Conservation (phyloP, 2,113 vertebrate genomes). For the Isurus oxyrinchus region DNA sequence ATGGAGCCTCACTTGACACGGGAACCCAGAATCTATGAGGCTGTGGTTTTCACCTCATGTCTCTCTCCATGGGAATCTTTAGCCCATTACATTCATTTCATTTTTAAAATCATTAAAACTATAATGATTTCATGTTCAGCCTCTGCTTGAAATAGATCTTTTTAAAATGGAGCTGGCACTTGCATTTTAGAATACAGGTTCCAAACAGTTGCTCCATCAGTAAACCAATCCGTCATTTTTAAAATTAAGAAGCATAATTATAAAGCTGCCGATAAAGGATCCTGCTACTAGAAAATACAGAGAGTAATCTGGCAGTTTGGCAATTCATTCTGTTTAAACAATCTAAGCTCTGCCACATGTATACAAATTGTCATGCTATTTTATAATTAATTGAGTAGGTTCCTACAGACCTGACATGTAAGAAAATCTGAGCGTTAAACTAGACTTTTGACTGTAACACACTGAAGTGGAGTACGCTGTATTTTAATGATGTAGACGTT, state of each 20-base stretch:
- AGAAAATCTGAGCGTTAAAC: neutral
- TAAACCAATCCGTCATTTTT: neutral
- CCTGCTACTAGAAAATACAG: neutral
- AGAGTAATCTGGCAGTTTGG: neutral
- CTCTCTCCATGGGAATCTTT: neutral
- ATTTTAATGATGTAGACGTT: neutral
- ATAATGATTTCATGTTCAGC: neutral
- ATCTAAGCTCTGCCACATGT: neutral
- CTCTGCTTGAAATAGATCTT: neutral
- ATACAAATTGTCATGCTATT: constrained; percentile 11
- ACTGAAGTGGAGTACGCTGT: neutral
- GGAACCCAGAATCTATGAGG: neutral
- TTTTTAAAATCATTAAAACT: neutral
- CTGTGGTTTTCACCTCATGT: neutral
- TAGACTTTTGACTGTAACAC: neutral
- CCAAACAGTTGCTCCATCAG: neutral
- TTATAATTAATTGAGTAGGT: neutral
- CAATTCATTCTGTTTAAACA: neutral
- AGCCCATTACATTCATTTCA: neutral
- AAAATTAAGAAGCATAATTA: neutral
- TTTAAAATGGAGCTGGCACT: neutral
- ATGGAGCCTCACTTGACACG: neutral
- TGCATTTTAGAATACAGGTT: neutral
- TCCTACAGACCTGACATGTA: neutral
- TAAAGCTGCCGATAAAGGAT: neutral